These are phyloP conservation scores for Desmophyllum pertusum DNA, from an alignment of 92 coral and sea anemone species.

Conservation along the genomic window DNA sequence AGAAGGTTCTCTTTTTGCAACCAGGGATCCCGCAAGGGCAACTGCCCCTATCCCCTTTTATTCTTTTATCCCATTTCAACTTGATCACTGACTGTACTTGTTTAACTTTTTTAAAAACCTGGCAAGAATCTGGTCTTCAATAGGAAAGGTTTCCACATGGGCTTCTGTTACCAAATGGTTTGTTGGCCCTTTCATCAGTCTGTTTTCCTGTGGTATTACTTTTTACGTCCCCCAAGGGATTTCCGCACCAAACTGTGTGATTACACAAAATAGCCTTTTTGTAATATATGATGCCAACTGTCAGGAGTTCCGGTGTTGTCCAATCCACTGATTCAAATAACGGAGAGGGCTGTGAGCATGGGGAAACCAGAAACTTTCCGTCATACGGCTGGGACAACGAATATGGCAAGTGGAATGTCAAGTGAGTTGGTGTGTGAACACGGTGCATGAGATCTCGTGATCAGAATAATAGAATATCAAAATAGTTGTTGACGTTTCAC, in stretches of 20 bases:
- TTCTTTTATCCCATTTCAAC: too few relatives aligned
- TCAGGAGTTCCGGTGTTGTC: conserved; percentile 58
- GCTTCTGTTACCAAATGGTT: not conserved
- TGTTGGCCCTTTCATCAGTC: not conserved
- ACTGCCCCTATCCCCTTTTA: not conserved
- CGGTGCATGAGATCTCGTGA: conserved; percentile 7
- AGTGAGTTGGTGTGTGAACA: conserved; percentile 52
- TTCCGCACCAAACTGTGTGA: not conserved
- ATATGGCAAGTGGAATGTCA: conserved; percentile 71
- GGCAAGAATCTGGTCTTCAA: conserved; percentile 11
- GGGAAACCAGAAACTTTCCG: conserved; percentile 82
- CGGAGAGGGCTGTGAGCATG: conserved; percentile 52
- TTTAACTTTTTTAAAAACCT: not conserved
- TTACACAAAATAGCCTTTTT: conserved; percentile 20
- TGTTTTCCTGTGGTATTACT: conserved; percentile 1
- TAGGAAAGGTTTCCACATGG: not conserved
- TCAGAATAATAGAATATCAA: not conserved
- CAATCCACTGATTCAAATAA: conserved; percentile 58
- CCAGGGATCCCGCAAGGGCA: not conserved
- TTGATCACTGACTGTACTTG: not conserved
- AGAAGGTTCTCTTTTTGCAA: not conserved
- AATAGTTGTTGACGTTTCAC: not conserved
- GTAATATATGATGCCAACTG: conserved; percentile 34
- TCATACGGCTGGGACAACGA: conserved; percentile 88
- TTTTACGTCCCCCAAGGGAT: not conserved